These are phyloP conservation scores for Chlamydotis undulata DNA, from an alignment of 2,113 vertebrate species.

Conservation along the genomic window DNA sequence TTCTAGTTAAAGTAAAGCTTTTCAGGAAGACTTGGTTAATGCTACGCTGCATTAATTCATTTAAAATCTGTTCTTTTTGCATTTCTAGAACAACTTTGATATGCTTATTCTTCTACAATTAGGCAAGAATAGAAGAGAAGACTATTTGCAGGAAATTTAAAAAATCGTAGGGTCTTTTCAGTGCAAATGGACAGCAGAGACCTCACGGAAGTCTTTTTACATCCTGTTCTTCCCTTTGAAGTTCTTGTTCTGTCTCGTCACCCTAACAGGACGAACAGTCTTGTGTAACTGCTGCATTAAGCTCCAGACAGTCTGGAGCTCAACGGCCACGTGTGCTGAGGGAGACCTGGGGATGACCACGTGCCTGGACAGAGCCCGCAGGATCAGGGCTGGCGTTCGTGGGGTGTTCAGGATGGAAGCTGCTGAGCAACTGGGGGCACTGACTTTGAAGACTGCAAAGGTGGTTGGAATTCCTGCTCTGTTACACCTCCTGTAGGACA, in stretches of 20 bases:
- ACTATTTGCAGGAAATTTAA: background rate
- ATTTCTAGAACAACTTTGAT: background rate
- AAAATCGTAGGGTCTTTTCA: background rate
- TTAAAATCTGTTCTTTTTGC: background rate
- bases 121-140: background rate
- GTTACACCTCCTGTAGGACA: background rate
- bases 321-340: rapidly evolving
- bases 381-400: background rate
- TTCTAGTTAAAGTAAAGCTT: background rate
- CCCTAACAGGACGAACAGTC: rapidly evolving
- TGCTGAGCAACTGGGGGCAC: background rate
- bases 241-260: background rate
- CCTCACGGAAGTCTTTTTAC: background rate
- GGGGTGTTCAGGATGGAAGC: background rate
- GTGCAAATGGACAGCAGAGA: background rate
- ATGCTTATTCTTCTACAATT: background rate
- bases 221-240: background rate
- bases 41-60: background rate
- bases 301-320: background rate
- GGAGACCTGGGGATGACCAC: background rate
- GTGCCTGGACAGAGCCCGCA: too few relatives aligned
- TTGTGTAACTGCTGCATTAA: background rate
- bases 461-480: background rate
- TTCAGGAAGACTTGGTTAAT: background rate
- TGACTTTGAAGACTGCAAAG: background rate